A percentile compares a stretch with the other conserved stretches of the same genome.
Conservation (phyloP, 2,113 vertebrate species). For the Petrocephalus microphthalmus region DNA sequence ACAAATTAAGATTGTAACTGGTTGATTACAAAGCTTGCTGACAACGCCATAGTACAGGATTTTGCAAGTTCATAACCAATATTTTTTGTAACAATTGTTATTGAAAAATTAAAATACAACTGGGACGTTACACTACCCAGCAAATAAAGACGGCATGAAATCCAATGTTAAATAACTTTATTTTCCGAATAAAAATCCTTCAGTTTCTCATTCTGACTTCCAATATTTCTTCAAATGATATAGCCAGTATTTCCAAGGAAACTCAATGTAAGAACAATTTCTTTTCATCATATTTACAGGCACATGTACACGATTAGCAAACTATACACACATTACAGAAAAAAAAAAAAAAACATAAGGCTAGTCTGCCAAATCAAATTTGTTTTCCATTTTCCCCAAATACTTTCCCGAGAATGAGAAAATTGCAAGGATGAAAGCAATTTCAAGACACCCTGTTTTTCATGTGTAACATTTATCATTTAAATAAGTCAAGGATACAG, state of each 20-base stretch:
- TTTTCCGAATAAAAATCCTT: constrained; percentile 61
- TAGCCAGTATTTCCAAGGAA: constrained; percentile 38
- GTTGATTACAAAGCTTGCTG: background rate
- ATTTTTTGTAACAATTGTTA: background rate
- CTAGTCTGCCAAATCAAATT: constrained; percentile 26
- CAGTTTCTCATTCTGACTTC: constrained; percentile 36
- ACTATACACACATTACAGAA: constrained; percentile 60
- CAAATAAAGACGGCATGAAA: constrained; percentile 9
- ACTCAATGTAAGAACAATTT: constrained; percentile 24
- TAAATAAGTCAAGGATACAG: background rate
- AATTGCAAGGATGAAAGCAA: background rate
- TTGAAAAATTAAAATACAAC: background rate
- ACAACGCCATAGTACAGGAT: background rate
- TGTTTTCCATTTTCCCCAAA: constrained; percentile 28
- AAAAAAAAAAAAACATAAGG: constrained; percentile 30
- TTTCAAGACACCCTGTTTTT: background rate
- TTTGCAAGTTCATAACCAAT: background rate
- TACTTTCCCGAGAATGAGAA: background rate
- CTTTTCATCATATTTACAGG: constrained; percentile 57
- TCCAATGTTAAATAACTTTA: constrained; percentile 61
- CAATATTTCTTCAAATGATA: constrained; percentile 29
- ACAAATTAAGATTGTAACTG: background rate
- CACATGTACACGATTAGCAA: constrained; percentile 63
- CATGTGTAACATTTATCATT: background rate
- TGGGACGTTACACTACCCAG: background rate